Conservation (phyloP, 2,113 vertebrate genomes). For the Crotalus helleri region DNA sequence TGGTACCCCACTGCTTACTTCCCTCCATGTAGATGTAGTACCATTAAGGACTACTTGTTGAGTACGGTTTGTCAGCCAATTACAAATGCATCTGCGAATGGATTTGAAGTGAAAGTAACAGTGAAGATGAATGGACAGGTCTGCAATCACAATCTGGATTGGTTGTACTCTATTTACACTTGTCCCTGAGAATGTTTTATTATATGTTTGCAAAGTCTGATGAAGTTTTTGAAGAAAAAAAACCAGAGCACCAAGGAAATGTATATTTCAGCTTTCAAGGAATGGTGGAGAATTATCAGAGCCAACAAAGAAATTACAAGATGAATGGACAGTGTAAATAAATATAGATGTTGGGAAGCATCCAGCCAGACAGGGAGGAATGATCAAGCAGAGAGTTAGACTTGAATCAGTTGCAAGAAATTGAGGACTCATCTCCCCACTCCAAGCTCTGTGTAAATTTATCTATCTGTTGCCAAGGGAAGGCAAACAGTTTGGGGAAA, state of each 20-base stretch:
- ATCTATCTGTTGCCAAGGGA: neutral
- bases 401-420: neutral
- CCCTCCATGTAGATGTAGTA: too few relatives aligned
- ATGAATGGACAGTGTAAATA: neutral
- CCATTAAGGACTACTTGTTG: too few relatives aligned
- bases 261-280: neutral
- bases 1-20: too few relatives aligned
- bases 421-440: neutral
- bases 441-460: neutral
- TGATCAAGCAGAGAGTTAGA: neutral
- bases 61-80: too few relatives aligned
- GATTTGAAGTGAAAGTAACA: too few relatives aligned
- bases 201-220: neutral
- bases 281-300: neutral
- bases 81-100: too few relatives aligned
- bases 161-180: neutral
- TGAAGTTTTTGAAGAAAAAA: neutral
- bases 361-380: neutral
- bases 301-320: neutral
- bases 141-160: neutral
- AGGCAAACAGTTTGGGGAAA: neutral
- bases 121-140: neutral
- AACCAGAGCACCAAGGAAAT: neutral
- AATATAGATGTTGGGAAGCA: neutral
- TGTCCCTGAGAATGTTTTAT: neutral